Conservation (phyloP, 2,113 vertebrate species). For the Oxyura jamaicensis region DNA sequence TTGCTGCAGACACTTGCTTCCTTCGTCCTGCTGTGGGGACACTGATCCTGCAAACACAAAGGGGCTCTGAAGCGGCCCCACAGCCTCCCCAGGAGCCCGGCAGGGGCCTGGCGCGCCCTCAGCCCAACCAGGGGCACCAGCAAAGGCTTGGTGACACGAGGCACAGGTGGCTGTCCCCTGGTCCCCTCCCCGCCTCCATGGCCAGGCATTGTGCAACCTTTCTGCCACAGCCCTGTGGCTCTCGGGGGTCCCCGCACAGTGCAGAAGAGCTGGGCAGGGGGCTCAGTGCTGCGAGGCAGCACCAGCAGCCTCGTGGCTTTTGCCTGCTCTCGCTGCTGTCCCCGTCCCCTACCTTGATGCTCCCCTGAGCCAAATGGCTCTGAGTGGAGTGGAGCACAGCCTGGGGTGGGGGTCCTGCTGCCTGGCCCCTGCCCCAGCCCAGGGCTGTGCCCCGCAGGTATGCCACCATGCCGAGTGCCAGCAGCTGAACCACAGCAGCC, state of each 20-base stretch:
- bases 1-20: conserved; percentile 49
- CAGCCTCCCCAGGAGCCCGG: neutral
- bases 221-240: neutral
- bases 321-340: neutral
- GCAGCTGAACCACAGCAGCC: conserved; percentile 83
- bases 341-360: fast-evolving
- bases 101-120: neutral
- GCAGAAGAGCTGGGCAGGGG: fast-evolving
- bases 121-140: neutral
- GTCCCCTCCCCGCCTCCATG: neutral
- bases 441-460: conserved; percentile 72
- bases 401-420: neutral
- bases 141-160: too few species aligned
- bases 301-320: fast-evolving
- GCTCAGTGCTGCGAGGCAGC: neutral
- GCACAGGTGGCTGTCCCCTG: neutral
- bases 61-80: neutral
- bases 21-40: conserved; percentile 11
- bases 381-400: too few species aligned
- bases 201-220: neutral
- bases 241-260: neutral
- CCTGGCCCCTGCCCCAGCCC: neutral
- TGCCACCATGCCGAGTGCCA: conserved; percentile 91
- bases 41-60: neutral
- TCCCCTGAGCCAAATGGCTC: fast-evolving